These are phyloP conservation scores for Ophion obscuratus DNA, from an alignment of 2,888 invertebrate genomes.

Conservation along the genomic window DNA sequence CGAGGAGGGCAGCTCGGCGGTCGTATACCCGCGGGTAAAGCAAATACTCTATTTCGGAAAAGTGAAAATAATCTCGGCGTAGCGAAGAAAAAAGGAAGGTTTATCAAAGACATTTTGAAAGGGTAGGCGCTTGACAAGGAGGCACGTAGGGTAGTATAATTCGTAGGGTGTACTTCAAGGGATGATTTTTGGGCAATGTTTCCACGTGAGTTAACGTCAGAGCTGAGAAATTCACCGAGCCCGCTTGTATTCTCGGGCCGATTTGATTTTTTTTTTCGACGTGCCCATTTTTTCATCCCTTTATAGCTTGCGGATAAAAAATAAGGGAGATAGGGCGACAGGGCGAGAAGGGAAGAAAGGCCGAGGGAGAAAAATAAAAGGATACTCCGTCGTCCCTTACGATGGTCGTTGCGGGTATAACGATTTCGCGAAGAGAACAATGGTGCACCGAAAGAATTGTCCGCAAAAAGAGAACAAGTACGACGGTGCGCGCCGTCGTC, in stretches of 20 bases:
- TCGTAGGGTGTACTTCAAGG: constrained; percentile 10
- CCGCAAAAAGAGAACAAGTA: constrained; percentile 33
- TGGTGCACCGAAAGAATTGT: constrained; percentile 58
- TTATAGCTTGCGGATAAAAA: constrained; percentile 14
- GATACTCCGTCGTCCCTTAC: neutral
- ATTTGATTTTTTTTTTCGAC: constrained; percentile 39
- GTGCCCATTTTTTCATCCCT: constrained; percentile 16
- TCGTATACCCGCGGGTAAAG: neutral
- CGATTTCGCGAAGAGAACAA: constrained; percentile 68
- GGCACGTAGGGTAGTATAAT: neutral
- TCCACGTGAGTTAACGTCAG: constrained; percentile 50
- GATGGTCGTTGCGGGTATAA: constrained; percentile 59
- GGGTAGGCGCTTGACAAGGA: constrained; percentile 1
- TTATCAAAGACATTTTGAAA: constrained; percentile 55
- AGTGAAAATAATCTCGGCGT: constrained; percentile 5
- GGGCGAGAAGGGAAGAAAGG: neutral
- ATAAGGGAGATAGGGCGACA: neutral
- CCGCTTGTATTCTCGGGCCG: constrained; percentile 5
- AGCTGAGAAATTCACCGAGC: constrained; percentile 40
- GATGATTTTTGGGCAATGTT: constrained; percentile 59
- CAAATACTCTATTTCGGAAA: constrained; percentile 27
- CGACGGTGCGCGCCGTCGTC: constrained; percentile 30
- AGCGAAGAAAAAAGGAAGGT: constrained; percentile 18
- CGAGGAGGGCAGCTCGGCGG: constrained; percentile 45
- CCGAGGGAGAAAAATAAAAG: neutral